phyloP scores from a whole-genome alignment of 2,797 vertebrate species.

The Cryptoblepharus egeriae region DNA sequence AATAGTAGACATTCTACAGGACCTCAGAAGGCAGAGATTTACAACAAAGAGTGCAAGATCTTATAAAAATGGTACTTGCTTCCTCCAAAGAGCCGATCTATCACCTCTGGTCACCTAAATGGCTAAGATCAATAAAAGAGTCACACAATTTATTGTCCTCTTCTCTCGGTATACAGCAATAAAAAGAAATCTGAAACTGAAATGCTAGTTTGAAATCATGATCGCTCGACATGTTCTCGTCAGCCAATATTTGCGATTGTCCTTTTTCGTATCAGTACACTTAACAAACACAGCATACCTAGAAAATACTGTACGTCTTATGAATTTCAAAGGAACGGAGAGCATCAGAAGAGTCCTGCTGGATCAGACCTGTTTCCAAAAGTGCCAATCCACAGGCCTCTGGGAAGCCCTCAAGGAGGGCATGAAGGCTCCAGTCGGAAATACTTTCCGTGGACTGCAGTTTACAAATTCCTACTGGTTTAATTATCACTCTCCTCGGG shows the following conservation, averaged over 20 bases:
- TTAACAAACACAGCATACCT: neutral
- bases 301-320: neutral
- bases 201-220: neutral
- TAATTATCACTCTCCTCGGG: neutral
- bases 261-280: neutral
- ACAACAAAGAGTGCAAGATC: neutral
- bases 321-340: neutral
- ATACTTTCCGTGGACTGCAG: neutral
- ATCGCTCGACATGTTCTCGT: neutral
- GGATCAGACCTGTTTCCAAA: neutral
- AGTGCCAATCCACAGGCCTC: neutral
- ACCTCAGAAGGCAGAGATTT: neutral
- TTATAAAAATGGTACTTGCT: conserved; percentile 9
- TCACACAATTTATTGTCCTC: conserved; percentile 31
- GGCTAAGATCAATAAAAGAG: conserved; percentile 30
- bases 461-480: neutral
- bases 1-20: conserved; percentile 12
- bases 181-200: neutral
- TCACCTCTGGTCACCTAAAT: conserved; percentile 30
- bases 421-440: neutral
- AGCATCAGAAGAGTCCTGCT: neutral
- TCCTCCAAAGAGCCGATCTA: conserved; percentile 40
- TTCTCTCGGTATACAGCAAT: neutral
- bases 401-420: neutral
- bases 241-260: neutral